phyloP scores from a whole-genome alignment of 1,140 invertebrate species.

The Bradysia coprophila region DNA sequence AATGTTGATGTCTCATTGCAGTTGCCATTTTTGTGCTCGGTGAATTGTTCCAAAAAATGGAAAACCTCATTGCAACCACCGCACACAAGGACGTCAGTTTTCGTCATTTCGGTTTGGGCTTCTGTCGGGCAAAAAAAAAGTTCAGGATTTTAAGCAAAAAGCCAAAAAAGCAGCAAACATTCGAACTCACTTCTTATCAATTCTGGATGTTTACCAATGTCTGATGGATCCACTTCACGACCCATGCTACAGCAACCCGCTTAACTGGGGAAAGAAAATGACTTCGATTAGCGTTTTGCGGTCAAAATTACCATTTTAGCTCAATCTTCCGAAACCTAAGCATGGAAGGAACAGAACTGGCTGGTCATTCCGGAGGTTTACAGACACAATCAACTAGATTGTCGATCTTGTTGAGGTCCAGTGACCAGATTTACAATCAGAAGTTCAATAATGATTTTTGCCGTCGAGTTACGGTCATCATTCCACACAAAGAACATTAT shows the following conservation, averaged over 20 bases:
- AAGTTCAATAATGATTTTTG: no score
- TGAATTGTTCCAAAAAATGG: conserved; percentile 59
- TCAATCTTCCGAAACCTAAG: no score
- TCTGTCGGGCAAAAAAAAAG: conserved; percentile 26
- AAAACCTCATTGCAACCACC: conserved; percentile 59
- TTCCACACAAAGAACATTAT: no score
- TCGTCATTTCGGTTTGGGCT: conserved; percentile 51
- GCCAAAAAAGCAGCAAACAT: conserved; percentile 1
- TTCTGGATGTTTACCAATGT: conserved; percentile 42
- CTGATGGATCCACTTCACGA: conserved; percentile 32
- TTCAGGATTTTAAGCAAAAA: neutral
- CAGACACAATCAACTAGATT: no score
- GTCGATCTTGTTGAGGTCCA: no score
- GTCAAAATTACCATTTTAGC: no score
- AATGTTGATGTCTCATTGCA: conserved; percentile 35
- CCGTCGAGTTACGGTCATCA: no score
- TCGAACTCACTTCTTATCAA: conserved; percentile 41
- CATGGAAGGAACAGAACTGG: no score
- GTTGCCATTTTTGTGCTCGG: conserved; percentile 39
- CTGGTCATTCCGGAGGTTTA: no score
- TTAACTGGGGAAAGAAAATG: neutral
- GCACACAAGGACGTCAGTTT: conserved; percentile 58
- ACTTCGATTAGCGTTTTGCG: no score
- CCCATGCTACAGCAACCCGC: neutral
- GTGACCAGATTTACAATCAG: no score